Conservation (phyloP, 2,113 vertebrate genomes). For the Globicephala melas region DNA sequence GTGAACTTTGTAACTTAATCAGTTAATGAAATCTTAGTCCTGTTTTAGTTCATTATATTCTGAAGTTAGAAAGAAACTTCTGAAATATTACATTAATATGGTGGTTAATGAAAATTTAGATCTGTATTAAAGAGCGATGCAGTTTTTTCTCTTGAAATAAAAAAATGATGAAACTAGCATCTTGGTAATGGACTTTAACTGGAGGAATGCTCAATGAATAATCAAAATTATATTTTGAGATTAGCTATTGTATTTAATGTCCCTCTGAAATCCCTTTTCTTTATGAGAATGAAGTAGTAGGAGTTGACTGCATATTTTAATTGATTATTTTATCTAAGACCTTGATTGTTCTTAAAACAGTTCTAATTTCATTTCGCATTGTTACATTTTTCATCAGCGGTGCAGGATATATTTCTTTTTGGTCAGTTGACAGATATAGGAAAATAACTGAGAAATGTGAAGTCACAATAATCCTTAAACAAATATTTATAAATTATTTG, state of each 20-base stretch:
- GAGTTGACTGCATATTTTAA: neutral
- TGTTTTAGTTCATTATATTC: constrained; percentile 28
- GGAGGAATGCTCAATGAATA: neutral
- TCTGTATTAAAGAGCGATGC: neutral
- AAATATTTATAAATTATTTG: constrained; percentile 21
- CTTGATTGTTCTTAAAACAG: neutral
- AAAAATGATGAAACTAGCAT: neutral
- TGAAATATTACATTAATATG: neutral
- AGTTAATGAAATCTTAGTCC: neutral
- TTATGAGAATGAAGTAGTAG: neutral
- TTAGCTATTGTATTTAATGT: constrained; percentile 8
- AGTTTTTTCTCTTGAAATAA: constrained; percentile 10
- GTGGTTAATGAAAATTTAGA: constrained; percentile 17
- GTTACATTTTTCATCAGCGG: constrained; percentile 1
- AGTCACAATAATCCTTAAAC: constrained; percentile 24
- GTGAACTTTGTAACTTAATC: neutral
- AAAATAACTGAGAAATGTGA: constrained; percentile 17
- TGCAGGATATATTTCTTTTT: neutral
- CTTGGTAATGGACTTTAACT: neutral
- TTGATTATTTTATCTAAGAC: neutral
- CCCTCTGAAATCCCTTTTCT: neutral
- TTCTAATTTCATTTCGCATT: neutral
- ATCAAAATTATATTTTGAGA: neutral
- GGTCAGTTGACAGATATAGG: neutral
- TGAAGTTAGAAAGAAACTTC: constrained; percentile 20